These are phyloP conservation scores for Lordiphosa collinella DNA, from an alignment of 1,140 invertebrate genomes.

Conservation along the genomic window DNA sequence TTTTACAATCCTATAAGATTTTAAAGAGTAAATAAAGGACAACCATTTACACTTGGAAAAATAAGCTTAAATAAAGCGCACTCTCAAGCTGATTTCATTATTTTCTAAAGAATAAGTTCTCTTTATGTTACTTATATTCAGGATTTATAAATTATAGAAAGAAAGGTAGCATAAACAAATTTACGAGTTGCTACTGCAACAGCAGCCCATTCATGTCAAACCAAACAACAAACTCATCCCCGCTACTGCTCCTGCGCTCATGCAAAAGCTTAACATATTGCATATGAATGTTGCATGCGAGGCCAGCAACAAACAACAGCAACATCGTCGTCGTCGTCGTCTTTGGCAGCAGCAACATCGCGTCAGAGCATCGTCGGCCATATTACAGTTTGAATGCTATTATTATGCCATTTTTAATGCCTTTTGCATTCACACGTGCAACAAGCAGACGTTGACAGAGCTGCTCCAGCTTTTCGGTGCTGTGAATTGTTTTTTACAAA, in stretches of 20 bases:
- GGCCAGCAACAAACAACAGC: constrained; percentile 13
- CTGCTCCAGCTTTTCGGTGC: neutral
- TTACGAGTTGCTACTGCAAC: constrained; percentile 47
- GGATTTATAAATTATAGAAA: neutral
- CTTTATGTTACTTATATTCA: too few relatives aligned
- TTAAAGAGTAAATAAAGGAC: too few relatives aligned
- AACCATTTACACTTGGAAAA: too few relatives aligned
- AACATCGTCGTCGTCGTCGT: constrained; percentile 1
- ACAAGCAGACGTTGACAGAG: constrained; percentile 30
- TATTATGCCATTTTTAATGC: constrained; percentile 66
- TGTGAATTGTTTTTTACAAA: too few relatives aligned
- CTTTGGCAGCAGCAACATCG: neutral
- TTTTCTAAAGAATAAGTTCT: too few relatives aligned
- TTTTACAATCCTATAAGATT: too few relatives aligned
- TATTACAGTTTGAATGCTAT: constrained; percentile 61
- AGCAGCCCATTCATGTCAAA: constrained; percentile 36
- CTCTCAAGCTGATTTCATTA: too few relatives aligned
- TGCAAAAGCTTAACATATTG: constrained; percentile 54
- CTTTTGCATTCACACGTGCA: constrained; percentile 39
- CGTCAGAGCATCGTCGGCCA: constrained; percentile 24
- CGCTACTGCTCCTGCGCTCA: constrained; percentile 3
- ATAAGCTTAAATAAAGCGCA: too few relatives aligned
- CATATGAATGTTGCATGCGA: constrained; percentile 65
- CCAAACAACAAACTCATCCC: too few relatives aligned
- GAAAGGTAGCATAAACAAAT: constrained; percentile 23